Conservation (phyloP, 2,888 invertebrate genomes). For the Acheta domesticus region DNA sequence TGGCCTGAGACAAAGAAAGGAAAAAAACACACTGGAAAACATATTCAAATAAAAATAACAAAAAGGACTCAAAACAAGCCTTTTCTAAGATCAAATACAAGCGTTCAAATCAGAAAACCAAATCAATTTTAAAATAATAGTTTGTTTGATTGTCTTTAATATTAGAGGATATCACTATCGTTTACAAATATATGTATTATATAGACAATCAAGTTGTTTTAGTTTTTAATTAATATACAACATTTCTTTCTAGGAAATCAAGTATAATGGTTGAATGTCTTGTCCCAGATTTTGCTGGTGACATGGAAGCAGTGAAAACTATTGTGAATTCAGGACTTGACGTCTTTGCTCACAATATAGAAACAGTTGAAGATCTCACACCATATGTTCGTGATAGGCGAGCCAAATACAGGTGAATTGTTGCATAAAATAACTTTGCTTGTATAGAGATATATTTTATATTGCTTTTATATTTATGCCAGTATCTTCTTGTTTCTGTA, state of each 20-base stretch:
- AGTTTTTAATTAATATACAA: background rate
- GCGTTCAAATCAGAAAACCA: too few species aligned
- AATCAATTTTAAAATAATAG: too few species aligned
- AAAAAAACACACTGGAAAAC: too few species aligned
- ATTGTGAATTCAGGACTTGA: conserved; percentile 83
- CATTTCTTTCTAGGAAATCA: conserved; percentile 56
- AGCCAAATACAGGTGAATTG: conserved; percentile 70
- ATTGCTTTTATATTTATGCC: background rate
- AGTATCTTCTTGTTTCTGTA: background rate
- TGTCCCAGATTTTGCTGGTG: conserved; percentile 93
- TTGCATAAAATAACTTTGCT: background rate
- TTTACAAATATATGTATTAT: background rate
- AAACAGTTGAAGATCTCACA: conserved; percentile 89
- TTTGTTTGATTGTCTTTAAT: too few species aligned
- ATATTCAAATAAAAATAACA: too few species aligned
- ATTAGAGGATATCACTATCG: too few species aligned
- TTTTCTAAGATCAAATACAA: too few species aligned
- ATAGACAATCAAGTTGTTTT: background rate
- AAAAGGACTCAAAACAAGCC: too few species aligned
- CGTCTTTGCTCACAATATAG: conserved; percentile 98
- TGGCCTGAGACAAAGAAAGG: too few species aligned
- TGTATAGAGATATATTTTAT: too few species aligned
- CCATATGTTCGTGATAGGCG: conserved; percentile 90
- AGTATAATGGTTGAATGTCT: conserved; percentile 92
- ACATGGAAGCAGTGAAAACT: conserved; percentile 65